A percentile compares a stretch with the other conserved stretches of the same genome.
phyloP scores from a whole-genome alignment of 2,113 vertebrate species.

The Gallinago media region DNA sequence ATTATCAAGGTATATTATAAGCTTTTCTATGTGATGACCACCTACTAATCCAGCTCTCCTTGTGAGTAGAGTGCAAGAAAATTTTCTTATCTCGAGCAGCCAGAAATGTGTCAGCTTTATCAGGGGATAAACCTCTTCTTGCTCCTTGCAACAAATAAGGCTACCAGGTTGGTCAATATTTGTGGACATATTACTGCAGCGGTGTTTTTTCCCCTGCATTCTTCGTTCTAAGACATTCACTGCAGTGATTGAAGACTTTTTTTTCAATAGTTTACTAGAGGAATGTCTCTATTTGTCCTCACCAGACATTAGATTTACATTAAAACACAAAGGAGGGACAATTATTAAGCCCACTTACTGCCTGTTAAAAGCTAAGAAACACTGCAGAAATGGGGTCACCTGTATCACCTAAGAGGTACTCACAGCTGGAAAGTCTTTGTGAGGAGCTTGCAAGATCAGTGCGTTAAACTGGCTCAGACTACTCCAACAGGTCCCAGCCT shows the following conservation, averaged over 20 bases:
- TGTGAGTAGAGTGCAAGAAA: rapidly evolving
- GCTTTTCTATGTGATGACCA: not conserved
- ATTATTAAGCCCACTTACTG: not conserved
- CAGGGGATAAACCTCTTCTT: not conserved
- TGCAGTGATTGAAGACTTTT: not conserved
- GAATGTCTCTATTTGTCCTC: not conserved
- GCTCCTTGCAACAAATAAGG: not conserved
- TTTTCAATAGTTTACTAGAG: not conserved
- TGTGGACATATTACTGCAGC: not conserved
- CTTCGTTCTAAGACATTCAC: not conserved
- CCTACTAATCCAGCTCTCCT: not conserved
- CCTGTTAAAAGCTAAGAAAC: not conserved
- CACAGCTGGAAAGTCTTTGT: not conserved
- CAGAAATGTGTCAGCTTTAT: not conserved
- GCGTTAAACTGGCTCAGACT: not conserved
- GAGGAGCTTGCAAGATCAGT: not conserved
- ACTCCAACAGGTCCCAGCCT: not conserved
- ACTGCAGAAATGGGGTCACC: not conserved
- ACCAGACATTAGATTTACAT: not conserved
- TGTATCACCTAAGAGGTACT: not conserved
- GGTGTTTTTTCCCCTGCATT: not conserved
- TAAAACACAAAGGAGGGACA: not conserved
- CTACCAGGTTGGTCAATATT: not conserved
- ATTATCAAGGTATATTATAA: not conserved
- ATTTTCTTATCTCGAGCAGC: not conserved